phyloP scores from a whole-genome alignment of 2,113 vertebrate genomes.

The Sphyrna mokarran region DNA sequence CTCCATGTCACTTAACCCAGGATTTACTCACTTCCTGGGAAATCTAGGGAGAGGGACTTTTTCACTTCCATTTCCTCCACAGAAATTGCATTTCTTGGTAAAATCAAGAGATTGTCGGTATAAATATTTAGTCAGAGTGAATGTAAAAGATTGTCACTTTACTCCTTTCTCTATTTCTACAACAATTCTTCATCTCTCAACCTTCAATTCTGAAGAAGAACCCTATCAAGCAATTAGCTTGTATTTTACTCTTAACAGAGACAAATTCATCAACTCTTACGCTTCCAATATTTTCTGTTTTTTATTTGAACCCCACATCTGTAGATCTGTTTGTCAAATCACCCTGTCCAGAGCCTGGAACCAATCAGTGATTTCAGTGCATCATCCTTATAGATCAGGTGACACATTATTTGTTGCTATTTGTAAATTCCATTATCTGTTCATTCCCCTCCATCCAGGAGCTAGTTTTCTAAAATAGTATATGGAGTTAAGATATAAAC shows the following conservation, averaged over 20 bases:
- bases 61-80: not conserved
- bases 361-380: not conserved
- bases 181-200: not conserved
- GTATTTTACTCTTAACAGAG: not conserved
- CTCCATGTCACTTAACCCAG: not conserved
- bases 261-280: not conserved
- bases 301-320: not conserved
- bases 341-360: not conserved
- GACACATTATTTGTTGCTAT: not conserved
- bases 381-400: not conserved
- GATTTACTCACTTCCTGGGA: not conserved
- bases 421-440: not conserved
- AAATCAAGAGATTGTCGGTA: not conserved
- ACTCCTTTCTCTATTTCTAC: not conserved
- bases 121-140: not conserved
- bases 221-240: not conserved
- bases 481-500: not conserved
- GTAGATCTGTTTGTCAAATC: not conserved
- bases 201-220: not conserved
- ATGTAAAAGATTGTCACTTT: not conserved
- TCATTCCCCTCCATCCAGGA: too few relatives aligned
- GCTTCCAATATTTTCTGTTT: not conserved
- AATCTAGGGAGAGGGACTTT: not conserved
- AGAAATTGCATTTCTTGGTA: not conserved
- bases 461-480: not conserved